These are phyloP conservation scores for Halcyon badia DNA, from an alignment of 2,797 vertebrate genomes.

Conservation along the genomic window DNA sequence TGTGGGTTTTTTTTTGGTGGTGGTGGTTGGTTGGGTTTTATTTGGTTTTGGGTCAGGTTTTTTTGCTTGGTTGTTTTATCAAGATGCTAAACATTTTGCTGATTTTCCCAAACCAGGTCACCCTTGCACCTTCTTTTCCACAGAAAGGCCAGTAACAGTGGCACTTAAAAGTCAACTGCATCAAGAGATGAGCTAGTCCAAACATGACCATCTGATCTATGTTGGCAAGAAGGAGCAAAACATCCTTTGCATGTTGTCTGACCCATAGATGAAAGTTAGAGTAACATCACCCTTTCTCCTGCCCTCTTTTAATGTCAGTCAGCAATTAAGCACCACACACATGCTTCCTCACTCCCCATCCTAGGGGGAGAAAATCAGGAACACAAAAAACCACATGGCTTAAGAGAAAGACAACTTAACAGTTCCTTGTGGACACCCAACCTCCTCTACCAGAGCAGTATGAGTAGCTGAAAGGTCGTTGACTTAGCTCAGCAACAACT, in stretches of 20 bases:
- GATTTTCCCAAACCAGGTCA: not conserved
- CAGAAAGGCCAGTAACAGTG: not conserved
- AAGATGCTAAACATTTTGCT: not conserved
- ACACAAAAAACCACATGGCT: not conserved
- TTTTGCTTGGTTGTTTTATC: not conserved
- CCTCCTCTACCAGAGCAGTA: not conserved
- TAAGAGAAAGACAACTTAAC: not conserved
- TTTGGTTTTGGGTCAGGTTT: rapidly evolving
- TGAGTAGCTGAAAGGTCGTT: not conserved
- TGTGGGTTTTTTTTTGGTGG: not conserved
- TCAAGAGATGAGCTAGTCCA: not conserved
- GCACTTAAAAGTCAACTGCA: not conserved
- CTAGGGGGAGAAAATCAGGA: not conserved
- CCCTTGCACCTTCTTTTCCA: not conserved
- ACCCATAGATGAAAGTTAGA: not conserved
- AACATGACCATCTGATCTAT: not conserved
- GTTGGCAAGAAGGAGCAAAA: not conserved
- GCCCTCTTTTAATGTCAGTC: not conserved
- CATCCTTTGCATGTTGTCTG: not conserved
- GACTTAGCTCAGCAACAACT: not conserved
- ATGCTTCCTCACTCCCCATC: not conserved
- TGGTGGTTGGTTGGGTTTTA: too few relatives aligned
- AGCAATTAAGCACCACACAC: not conserved
- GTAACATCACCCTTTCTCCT: not conserved
- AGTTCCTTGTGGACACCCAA: not conserved